Evolutionary conservation across 2,888 invertebrate genomes (phyloP).

Genomic region (Pollenia labialis): DNA sequence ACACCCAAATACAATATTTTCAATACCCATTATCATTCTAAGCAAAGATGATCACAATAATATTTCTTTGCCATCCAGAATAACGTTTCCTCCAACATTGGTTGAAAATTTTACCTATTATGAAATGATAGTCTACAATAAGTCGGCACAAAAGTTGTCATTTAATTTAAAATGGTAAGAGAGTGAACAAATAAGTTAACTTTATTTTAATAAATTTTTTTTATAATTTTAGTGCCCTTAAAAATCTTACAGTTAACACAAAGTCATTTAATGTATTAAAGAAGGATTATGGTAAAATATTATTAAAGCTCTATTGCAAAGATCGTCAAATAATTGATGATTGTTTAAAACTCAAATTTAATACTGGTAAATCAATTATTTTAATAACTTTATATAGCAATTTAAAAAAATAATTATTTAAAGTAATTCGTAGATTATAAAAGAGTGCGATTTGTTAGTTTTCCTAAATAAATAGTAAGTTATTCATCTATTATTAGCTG

Average conservation of each 20-base stretch:
- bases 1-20: slow-evolving; percentile 79
- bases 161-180: slow-evolving; percentile 69
- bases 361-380: slow-evolving; percentile 61
- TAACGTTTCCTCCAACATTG: slow-evolving; percentile 72
- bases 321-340: slow-evolving; percentile 73
- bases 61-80: slow-evolving; percentile 31
- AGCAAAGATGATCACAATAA: neutral
- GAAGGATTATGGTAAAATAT: slow-evolving; percentile 70
- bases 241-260: slow-evolving; percentile 26
- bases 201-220: neutral
- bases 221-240: slow-evolving; percentile 29
- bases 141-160: slow-evolving; percentile 66
- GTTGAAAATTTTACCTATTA: slow-evolving; percentile 74
- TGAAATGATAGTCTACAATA: slow-evolving; percentile 78
- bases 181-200: neutral
- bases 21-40: slow-evolving; percentile 78
- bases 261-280: slow-evolving; percentile 49
- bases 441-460: too few relatives aligned
- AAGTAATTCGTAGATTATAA: too few relatives aligned
- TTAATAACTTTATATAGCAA: neutral
- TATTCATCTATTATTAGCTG: too few relatives aligned
- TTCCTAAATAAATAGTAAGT: too few relatives aligned
- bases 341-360: slow-evolving; percentile 77
- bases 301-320: slow-evolving; percentile 74
- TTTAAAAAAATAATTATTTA: too few relatives aligned